Evolutionary conservation across 2,797 vertebrate species (phyloP).

Genomic region (Macroramphosus scolopax): DNA sequence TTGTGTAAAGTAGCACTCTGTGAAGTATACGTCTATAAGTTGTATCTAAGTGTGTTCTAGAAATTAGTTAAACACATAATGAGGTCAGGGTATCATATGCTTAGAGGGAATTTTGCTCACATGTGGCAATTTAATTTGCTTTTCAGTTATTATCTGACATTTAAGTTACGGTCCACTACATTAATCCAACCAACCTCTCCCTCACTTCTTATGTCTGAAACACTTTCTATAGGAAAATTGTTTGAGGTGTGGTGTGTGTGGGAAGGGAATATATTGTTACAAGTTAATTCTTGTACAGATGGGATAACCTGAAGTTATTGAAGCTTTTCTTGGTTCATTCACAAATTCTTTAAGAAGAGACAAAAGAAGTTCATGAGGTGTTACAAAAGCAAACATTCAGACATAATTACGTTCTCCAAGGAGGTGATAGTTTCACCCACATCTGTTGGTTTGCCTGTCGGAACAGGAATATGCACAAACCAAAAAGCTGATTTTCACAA

Average conservation of each 20-base stretch:
- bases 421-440: too few relatives aligned
- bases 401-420: background rate
- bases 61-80: too few relatives aligned
- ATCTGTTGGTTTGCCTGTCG: too few relatives aligned
- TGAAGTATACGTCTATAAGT: too few relatives aligned
- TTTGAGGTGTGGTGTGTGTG: background rate
- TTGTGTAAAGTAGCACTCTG: background rate
- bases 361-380: background rate
- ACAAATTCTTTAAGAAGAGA: background rate
- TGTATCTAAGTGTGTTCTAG: too few relatives aligned
- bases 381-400: conserved; percentile 1
- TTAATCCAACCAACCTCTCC: background rate
- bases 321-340: background rate
- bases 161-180: background rate
- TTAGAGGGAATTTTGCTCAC: background rate
- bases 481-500: too few relatives aligned
- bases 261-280: background rate
- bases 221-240: conserved; percentile 1
- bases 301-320: conserved; percentile 7
- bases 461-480: too few relatives aligned
- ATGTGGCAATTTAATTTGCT: background rate
- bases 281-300: conserved; percentile 20
- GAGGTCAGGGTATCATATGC: too few relatives aligned
- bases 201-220: background rate
- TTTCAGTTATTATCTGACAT: background rate